Evolutionary conservation across 2,888 invertebrate species (phyloP), one percentile per base, ranked within the genome.

Genomic region (Conchocele bisecta): DNA sequence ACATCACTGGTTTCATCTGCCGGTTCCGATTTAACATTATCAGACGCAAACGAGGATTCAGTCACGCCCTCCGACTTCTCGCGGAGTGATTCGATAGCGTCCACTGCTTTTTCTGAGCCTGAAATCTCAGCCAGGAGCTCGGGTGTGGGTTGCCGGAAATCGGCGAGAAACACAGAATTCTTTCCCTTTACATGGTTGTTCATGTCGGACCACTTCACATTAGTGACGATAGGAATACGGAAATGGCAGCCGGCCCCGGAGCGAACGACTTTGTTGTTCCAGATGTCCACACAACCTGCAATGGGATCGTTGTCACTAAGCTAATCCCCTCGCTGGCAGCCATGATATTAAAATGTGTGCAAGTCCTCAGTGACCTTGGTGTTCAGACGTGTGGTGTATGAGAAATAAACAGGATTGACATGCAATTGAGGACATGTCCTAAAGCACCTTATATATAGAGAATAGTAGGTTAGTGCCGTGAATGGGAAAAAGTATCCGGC

Each of bases 181-280:
- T 93, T 85, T 20, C 92, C 89, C 2, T 68, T 87, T 9, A 94
- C 88, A 51, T 92, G 85, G 37, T 91, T 90, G 7, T 91, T 80
- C 29, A 96, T 92, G 1, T 94, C 92, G 3, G 93, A 89, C 96
- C 96, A 96, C 0, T 92, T 92, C 51, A 95, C 86, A 67, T 94
- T 93, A 65, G 92, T 92, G n/a, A 92, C 87, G 64, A 97, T 94
- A 15, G 95, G 94, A 9, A 97, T 85, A 59, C 94, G 93, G 88
- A 97, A 98, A 89, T 98, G 97, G 3, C 96, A 95, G 0, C 98
- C 98, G 72, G 95, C 94, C 5, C 94, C 96, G 81, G 95, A 94
- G 83, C 97, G 93, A 31, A 98, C 91, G 0, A 97, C 96, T 93
- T 98, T 98, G 0, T 94, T 92, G 72, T 97, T 95, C 98, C 98